Conservation (phyloP, 2,888 invertebrate species). For the Notodonta ziczac region DNA sequence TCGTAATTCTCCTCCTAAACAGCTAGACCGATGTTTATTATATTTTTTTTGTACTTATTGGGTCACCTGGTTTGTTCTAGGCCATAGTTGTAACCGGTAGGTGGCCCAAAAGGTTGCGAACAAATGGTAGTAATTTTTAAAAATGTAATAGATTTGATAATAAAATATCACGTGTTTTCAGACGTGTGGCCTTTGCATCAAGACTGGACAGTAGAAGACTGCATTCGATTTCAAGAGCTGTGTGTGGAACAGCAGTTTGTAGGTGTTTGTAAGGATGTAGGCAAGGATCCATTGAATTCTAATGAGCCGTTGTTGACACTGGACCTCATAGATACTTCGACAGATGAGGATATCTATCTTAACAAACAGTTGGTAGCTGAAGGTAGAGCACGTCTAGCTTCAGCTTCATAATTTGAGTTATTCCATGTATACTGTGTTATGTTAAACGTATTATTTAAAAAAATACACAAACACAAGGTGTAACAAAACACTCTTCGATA, state of each 20-base stretch:
- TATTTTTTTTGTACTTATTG: no score
- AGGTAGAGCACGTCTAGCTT: conserved; percentile 81
- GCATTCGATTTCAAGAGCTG: conserved; percentile 88
- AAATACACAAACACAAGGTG: conserved; percentile 30
- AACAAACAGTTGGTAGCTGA: conserved; percentile 87
- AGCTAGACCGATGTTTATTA: no score
- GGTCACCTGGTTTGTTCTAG: no score
- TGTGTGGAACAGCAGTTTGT: conserved; percentile 89
- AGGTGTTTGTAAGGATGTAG: conserved; percentile 86
- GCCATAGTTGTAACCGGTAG: no score
- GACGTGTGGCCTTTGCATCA: conserved; percentile 82
- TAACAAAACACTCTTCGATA: conserved; percentile 36
- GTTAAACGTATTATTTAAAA: conserved; percentile 22
- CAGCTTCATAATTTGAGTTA: conserved; percentile 41
- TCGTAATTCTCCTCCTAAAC: no score
- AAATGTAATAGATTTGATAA: no score
- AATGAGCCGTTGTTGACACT: conserved; percentile 87
- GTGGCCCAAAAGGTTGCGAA: no score
- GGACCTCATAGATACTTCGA: conserved; percentile 89
- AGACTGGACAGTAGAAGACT: conserved; percentile 91
- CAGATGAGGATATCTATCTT: conserved; percentile 87
- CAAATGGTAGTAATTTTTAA: no score
- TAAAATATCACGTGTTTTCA: conserved; percentile 33
- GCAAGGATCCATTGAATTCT: conserved; percentile 85
- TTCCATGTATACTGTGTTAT: conserved; percentile 20